Evolutionary conservation across 2,797 vertebrate species (phyloP).

Genomic region (Glyptemys insculpta): DNA sequence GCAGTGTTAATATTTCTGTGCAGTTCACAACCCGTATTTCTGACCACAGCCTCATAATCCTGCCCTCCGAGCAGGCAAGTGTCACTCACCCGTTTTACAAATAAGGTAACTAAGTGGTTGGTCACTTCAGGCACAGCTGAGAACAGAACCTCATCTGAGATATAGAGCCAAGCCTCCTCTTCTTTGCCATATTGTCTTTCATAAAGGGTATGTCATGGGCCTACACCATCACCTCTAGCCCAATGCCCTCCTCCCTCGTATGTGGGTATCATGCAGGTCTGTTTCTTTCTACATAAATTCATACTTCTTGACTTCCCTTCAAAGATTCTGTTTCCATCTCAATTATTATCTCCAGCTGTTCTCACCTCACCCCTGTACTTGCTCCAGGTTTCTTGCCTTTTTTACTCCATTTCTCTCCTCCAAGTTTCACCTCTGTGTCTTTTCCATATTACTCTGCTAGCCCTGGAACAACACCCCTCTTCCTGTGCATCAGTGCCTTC

Average conservation of each 20-base stretch:
- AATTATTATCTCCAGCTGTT: background rate
- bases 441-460: background rate
- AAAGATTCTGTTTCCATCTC: background rate
- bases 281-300: background rate
- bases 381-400: background rate
- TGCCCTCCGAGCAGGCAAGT: no score
- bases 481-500: conserved; percentile 27
- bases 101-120: no score
- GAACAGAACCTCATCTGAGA: no score
- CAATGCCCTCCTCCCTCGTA: background rate
- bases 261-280: background rate
- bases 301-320: background rate
- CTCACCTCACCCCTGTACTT: background rate
- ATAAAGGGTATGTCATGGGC: background rate
- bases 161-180: no score
- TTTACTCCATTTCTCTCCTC: background rate
- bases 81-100: no score
- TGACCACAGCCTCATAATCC: no score
- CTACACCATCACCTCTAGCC: background rate
- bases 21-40: no score
- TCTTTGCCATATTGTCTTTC: no score
- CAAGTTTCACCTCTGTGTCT: background rate
- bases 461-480: background rate
- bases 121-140: background rate
- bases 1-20: no score